Conservation (phyloP, 2,888 invertebrate genomes). For the Noctua comes region DNA sequence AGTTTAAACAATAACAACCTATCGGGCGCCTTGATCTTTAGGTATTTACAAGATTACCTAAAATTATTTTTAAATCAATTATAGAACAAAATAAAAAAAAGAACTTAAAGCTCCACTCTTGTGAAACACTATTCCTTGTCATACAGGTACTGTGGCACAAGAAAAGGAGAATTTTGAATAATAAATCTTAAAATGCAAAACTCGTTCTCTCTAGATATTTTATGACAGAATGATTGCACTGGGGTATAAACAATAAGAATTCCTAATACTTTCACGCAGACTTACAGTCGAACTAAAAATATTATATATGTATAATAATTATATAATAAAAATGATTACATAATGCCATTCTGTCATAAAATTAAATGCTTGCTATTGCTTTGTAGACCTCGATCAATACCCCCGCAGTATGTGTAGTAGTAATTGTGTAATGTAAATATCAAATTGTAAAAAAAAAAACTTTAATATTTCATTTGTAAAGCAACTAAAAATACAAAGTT, state of each 20-base stretch:
- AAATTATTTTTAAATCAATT: slow-evolving; percentile 70
- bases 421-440: slow-evolving; percentile 67
- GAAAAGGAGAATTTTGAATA: slow-evolving; percentile 78
- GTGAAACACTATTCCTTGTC: slow-evolving; percentile 79
- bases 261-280: slow-evolving; percentile 71
- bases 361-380: slow-evolving; percentile 83
- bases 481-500: slow-evolving; percentile 71
- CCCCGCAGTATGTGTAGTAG: slow-evolving; percentile 53
- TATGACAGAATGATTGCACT: slow-evolving; percentile 81
- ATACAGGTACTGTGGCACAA: slow-evolving; percentile 81
- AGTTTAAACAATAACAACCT: slow-evolving; percentile 75
- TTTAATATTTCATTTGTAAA: slow-evolving; percentile 70
- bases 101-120: slow-evolving; percentile 81
- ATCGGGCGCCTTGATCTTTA: slow-evolving; percentile 80
- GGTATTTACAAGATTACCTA: slow-evolving; percentile 85
- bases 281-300: slow-evolving; percentile 71
- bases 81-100: slow-evolving; percentile 67
- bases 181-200: slow-evolving; percentile 76
- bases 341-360: slow-evolving; percentile 82
- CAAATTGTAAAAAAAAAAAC: slow-evolving; percentile 72
- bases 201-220: slow-evolving; percentile 67
- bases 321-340: slow-evolving; percentile 67
- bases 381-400: slow-evolving; percentile 60
- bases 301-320: slow-evolving; percentile 58
- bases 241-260: slow-evolving; percentile 67